Conservation (phyloP, 1,140 invertebrate species). For the Drosophila parvula region DNA sequence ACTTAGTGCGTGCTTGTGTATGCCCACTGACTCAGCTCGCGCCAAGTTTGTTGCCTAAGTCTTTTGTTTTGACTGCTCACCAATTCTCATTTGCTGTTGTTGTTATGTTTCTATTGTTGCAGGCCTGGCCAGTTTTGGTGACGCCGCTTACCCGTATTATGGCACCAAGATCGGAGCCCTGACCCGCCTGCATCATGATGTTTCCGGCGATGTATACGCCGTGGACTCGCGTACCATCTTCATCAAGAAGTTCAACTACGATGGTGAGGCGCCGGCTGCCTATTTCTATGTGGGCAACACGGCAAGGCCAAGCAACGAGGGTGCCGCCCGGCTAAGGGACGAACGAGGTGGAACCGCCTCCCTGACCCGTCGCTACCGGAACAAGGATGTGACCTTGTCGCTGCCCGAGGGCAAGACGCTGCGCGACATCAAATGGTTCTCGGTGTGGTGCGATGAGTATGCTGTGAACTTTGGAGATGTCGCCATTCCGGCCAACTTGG, state of each 20-base stretch:
- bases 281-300: constrained; percentile 93
- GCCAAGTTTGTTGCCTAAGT: constrained; percentile 79
- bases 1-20: constrained; percentile 17
- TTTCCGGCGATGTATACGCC: constrained; percentile 93
- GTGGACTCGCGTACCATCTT: constrained; percentile 94
- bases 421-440: constrained; percentile 93
- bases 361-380: constrained; percentile 90
- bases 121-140: constrained; percentile 58
- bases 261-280: constrained; percentile 94
- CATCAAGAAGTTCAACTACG: constrained; percentile 94
- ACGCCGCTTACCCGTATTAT: constrained; percentile 86
- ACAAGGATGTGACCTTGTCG: constrained; percentile 92
- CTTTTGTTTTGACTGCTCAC: constrained; percentile 67
- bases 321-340: constrained; percentile 91
- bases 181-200: constrained; percentile 91
- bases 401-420: constrained; percentile 94
- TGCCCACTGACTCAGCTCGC: constrained; percentile 40
- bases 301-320: constrained; percentile 87
- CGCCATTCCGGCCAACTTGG: constrained; percentile 90
- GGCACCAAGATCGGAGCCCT: constrained; percentile 92
- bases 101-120: constrained; percentile 15
- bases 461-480: constrained; percentile 96
- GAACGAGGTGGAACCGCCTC: constrained; percentile 89
- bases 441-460: constrained; percentile 95
- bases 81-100: constrained; percentile 32